Conservation (phyloP, 2,797 vertebrate species). For the Oreonectes daqikongensis region DNA sequence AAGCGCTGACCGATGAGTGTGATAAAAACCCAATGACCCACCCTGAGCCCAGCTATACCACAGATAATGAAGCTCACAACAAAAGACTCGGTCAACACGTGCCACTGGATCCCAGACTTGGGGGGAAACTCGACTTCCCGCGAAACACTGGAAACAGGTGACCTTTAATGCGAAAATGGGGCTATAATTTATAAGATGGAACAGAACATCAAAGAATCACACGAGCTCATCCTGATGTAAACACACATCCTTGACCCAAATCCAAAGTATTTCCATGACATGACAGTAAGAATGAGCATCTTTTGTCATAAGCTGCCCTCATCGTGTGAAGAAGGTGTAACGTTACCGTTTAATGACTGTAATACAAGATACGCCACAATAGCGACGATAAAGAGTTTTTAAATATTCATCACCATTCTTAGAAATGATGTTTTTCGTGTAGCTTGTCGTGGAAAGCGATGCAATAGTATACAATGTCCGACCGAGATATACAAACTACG, state of each 20-base stretch:
- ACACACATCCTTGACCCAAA: neutral
- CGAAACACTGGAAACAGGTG: neutral
- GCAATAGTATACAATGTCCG: neutral
- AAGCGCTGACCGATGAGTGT: constrained; percentile 78
- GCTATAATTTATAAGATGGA: fast-evolving
- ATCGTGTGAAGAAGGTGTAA: constrained; percentile 7
- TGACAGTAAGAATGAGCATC: neutral
- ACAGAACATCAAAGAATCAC: neutral
- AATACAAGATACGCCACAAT: constrained; percentile 18
- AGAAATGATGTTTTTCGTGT: neutral
- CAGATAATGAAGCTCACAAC: constrained; percentile 70
- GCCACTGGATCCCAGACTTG: neutral
- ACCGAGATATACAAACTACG: neutral
- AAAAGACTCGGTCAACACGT: constrained; percentile 39
- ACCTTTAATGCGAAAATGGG: neutral
- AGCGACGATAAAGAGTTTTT: neutral
- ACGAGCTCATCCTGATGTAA: neutral
- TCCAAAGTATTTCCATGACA: constrained; percentile 8
- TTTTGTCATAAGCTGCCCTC: constrained; percentile 13
- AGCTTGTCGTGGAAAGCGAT: neutral
- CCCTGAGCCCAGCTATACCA: constrained; percentile 72
- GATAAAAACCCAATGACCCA: constrained; percentile 69
- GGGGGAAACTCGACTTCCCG: neutral
- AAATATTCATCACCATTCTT: constrained; percentile 29
- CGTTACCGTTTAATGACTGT: neutral